Percentiles rank a stretch among this genome's conserved stretches.
phyloP scores from a whole-genome alignment of 1,140 invertebrate species.

The Tribolium castaneum region DNA sequence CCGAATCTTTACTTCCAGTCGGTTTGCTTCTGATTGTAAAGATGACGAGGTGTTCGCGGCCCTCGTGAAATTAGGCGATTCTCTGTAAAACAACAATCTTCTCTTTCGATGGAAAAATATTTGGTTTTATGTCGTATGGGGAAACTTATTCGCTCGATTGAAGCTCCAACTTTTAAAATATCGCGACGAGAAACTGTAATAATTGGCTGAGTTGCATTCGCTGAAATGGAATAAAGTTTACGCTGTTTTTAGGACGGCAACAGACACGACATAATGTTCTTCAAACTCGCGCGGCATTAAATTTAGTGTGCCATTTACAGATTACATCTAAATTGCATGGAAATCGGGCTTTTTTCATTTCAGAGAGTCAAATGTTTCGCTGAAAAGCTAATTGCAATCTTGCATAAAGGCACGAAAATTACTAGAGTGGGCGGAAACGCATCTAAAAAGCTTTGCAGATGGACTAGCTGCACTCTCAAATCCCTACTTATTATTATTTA shows the following conservation, averaged over 20 bases:
- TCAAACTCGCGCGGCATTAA: neutral
- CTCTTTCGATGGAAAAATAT: slow-evolving; percentile 1
- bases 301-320: neutral
- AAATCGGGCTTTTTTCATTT: neutral
- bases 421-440: no score
- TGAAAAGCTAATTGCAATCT: no score
- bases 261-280: neutral
- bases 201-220: neutral
- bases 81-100: slow-evolving; percentile 13
- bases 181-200: neutral
- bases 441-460: no score
- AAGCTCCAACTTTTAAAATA: neutral
- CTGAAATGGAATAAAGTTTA: no score
- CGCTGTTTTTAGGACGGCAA: no score
- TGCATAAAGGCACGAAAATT: no score
- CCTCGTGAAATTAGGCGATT: slow-evolving; percentile 13
- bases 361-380: neutral
- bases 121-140: neutral
- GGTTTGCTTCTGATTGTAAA: slow-evolving; percentile 19
- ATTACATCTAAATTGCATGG: neutral
- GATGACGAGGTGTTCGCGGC: neutral
- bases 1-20: slow-evolving; percentile 14
- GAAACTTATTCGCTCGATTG: neutral
- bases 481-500: no score
- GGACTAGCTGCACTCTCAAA: no score